phyloP scores from a whole-genome alignment of 2,797 vertebrate species.

The Artibeus lituratus region DNA sequence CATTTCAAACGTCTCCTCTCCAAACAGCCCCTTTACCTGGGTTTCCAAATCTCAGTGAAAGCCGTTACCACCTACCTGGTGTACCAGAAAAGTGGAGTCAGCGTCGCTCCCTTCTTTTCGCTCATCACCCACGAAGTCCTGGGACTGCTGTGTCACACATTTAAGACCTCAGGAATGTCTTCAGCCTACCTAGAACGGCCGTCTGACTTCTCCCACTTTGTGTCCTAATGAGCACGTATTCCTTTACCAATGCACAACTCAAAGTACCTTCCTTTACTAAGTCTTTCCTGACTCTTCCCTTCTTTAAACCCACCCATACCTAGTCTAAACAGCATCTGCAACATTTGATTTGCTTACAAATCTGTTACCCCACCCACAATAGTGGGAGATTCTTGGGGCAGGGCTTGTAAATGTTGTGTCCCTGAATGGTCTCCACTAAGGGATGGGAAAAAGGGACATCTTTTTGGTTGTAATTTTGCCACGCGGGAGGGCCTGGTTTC shows the following conservation, averaged over 20 bases:
- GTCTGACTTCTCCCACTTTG: background rate
- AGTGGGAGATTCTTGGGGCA: background rate
- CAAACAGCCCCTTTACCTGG: background rate
- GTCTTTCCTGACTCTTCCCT: background rate
- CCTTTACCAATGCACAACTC: background rate
- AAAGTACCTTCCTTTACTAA: background rate
- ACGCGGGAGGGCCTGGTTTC: background rate
- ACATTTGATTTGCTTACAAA: background rate
- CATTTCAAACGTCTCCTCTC: background rate
- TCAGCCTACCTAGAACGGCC: background rate
- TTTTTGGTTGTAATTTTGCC: background rate
- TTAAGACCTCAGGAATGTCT: background rate
- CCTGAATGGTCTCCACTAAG: background rate
- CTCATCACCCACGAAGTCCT: background rate
- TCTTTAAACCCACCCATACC: background rate
- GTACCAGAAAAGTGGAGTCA: background rate
- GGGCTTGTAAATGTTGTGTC: background rate
- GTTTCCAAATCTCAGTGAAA: background rate
- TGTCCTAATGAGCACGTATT: constrained; percentile 11
- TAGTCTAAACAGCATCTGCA: background rate
- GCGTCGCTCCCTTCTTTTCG: background rate
- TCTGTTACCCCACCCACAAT: background rate
- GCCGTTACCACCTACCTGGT: background rate
- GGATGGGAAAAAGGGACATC: background rate
- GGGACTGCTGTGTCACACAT: background rate